Percentiles rank a stretch among this genome's conserved stretches.
These are phyloP conservation scores for Cladorhizidae sp. DNA, from an alignment of 37 sponge, comb jelly and placozoan species.

Conservation along the genomic window DNA sequence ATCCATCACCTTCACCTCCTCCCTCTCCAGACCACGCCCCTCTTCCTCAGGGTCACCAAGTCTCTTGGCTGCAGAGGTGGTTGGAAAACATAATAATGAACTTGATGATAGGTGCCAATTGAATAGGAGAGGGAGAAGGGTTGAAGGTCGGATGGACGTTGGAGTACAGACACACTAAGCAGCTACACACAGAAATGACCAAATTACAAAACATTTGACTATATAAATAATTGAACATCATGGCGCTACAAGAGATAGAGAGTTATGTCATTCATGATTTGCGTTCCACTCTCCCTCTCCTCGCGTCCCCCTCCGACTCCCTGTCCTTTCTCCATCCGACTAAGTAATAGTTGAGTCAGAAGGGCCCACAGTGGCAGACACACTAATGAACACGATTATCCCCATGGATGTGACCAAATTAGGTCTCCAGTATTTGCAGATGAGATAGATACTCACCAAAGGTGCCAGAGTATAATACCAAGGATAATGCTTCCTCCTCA, in stretches of 20 bases:
- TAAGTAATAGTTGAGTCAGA: background rate
- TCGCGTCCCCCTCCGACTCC: background rate
- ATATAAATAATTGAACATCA: no score
- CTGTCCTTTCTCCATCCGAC: background rate
- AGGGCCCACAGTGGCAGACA: background rate
- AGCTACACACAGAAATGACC: no score
- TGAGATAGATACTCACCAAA: conserved; percentile 12
- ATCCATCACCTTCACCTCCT: background rate
- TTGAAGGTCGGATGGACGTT: background rate
- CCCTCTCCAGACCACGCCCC: background rate
- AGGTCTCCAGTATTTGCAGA: conserved; percentile 35
- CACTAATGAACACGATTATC: conserved; percentile 7
- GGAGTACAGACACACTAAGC: background rate
- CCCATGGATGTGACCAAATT: conserved; percentile 33
- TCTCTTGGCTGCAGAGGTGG: background rate
- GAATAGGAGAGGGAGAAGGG: conserved; percentile 4
- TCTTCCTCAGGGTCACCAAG: background rate
- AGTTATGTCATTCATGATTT: no score
- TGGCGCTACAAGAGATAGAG: no score
- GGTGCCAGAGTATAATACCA: conserved; percentile 67
- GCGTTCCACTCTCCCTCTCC: no score
- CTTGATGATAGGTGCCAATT: background rate
- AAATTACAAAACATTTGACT: no score
- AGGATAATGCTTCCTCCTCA: conserved; percentile 11
- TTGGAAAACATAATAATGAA: background rate